Conservation (phyloP, 2,888 invertebrate species). For the Taphrorychus bicolor region DNA sequence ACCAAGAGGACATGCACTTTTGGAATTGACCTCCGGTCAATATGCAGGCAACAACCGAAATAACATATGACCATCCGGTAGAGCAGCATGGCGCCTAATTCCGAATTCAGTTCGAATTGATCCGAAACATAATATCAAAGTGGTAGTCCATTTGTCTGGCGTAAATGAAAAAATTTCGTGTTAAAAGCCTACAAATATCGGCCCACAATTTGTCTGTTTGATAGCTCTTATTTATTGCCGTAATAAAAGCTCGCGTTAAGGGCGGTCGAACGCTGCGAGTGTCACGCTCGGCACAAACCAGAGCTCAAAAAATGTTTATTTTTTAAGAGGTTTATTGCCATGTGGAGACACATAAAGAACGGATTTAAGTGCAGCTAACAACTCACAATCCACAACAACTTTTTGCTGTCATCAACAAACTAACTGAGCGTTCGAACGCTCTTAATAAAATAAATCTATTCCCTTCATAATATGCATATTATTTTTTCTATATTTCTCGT, state of each 20-base stretch:
- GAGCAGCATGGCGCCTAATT: constrained; percentile 39
- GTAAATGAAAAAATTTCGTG: constrained; percentile 38
- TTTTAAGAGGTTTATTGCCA: background rate
- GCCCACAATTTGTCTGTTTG: constrained; percentile 32
- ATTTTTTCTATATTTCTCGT: constrained; percentile 22
- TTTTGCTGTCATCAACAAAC: no score
- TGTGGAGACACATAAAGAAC: no score
- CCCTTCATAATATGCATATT: constrained; percentile 13
- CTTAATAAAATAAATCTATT: constrained; percentile 22
- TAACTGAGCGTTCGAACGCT: constrained; percentile 9
- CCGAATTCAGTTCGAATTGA: constrained; percentile 34
- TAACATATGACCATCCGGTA: constrained; percentile 27
- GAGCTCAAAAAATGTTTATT: background rate
- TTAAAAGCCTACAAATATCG: constrained; percentile 39
- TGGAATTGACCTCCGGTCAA: constrained; percentile 15
- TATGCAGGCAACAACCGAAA: constrained; percentile 22
- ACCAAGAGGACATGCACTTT: no score
- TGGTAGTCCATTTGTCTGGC: constrained; percentile 33
- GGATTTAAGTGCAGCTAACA: no score
- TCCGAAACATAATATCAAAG: constrained; percentile 37
- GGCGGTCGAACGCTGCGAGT: constrained; percentile 17
- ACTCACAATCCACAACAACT: no score
- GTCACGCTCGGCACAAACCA: background rate
- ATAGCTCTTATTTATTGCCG: constrained; percentile 34
- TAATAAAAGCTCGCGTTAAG: constrained; percentile 27